Percentiles rank a stretch among this genome's conserved stretches.
Conservation (phyloP, 2,797 vertebrate genomes). For the Diglossa cyanea region DNA sequence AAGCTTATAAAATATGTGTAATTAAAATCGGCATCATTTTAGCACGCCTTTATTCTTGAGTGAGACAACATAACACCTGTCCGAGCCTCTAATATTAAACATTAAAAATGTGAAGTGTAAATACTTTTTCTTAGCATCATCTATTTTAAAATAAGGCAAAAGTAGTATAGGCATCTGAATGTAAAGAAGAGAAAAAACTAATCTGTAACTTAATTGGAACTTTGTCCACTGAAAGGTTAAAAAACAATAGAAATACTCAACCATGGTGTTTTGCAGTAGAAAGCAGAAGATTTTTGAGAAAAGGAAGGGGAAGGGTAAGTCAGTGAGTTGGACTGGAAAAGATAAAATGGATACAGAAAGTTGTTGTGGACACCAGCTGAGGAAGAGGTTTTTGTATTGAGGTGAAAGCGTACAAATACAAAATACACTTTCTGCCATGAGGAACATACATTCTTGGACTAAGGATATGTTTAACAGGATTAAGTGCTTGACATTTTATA, state of each 20-base stretch:
- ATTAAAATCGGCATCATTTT: not conserved
- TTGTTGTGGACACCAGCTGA: not conserved
- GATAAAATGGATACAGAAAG: not conserved
- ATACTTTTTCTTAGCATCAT: not conserved
- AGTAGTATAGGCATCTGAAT: not conserved
- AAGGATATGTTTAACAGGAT: not conserved
- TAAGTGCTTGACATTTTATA: not conserved
- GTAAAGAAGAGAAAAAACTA: not conserved
- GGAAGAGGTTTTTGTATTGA: not conserved
- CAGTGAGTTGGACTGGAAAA: not conserved
- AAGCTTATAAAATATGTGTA: not conserved
- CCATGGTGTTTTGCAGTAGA: not conserved
- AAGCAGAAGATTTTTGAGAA: not conserved
- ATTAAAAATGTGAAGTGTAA: not conserved
- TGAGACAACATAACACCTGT: not conserved
- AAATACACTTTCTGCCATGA: not conserved
- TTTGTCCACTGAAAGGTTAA: not conserved
- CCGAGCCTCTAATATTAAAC: not conserved
- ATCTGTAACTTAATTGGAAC: not conserved
- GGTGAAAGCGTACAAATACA: not conserved
- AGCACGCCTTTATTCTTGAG: not conserved
- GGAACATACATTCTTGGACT: not conserved
- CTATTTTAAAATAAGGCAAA: not conserved
- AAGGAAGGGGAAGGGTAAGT: not conserved
- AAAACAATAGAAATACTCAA: not conserved